Conservation (phyloP, 2,113 vertebrate species). For the Oryzias celebensis region DNA sequence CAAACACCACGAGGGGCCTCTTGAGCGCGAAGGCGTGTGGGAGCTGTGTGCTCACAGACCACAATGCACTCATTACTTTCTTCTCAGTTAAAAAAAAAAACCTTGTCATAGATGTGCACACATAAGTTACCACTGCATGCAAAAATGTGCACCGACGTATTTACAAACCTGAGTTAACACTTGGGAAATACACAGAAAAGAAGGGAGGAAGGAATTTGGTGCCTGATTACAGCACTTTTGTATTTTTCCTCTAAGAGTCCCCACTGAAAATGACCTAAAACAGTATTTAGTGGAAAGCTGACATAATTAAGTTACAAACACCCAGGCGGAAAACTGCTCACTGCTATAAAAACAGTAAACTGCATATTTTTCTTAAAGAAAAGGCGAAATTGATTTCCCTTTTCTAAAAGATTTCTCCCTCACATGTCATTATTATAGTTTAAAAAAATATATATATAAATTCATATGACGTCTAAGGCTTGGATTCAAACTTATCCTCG, state of each 20-base stretch:
- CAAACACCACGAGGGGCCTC: slow-evolving; percentile 62
- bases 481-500: too few species aligned
- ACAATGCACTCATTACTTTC: slow-evolving; percentile 51
- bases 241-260: slow-evolving; percentile 14
- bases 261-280: slow-evolving; percentile 18
- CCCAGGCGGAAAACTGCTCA: neutral
- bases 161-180: slow-evolving; percentile 17
- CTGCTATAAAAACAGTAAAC: slow-evolving; percentile 2
- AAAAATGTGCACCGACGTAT: slow-evolving; percentile 21
- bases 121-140: slow-evolving; percentile 28
- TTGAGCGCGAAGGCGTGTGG: slow-evolving; percentile 60
- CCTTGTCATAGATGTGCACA: slow-evolving; percentile 43
- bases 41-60: slow-evolving; percentile 57
- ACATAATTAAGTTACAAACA: slow-evolving; percentile 26
- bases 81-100: slow-evolving; percentile 59
- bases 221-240: slow-evolving; percentile 13
- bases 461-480: too few species aligned
- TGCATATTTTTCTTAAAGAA: slow-evolving; percentile 1
- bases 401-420: slow-evolving; percentile 35
- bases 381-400: slow-evolving; percentile 32
- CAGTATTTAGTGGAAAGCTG: slow-evolving; percentile 23
- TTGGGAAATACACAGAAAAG: slow-evolving; percentile 9
- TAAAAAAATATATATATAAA: too few species aligned
- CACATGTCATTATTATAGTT: neutral
- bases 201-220: slow-evolving; percentile 14